These are phyloP conservation scores for Haliclona indistincta DNA, from an alignment of 37 sponge, comb jelly and placozoan genomes.

Conservation along the genomic window DNA sequence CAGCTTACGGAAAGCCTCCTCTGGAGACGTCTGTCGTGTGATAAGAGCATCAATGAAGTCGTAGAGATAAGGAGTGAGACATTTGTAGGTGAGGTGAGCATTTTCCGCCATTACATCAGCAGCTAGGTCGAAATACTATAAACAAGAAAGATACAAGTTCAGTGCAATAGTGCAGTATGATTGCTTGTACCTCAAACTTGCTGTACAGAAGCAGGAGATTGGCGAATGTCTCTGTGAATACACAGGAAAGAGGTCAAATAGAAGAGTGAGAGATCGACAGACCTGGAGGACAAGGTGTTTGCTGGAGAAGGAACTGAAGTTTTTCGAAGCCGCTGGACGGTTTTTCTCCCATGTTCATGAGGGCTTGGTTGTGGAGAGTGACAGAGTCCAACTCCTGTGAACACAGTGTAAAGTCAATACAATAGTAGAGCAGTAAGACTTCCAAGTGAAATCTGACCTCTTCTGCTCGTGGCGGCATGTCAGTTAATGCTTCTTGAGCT, in stretches of 20 bases:
- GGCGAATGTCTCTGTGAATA: conserved; percentile 93
- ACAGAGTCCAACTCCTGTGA: conserved; percentile 90
- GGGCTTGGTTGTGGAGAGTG: conserved; percentile 96
- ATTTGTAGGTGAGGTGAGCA: conserved; percentile 89
- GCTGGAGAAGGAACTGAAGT: conserved; percentile 97
- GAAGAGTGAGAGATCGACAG: too few relatives aligned
- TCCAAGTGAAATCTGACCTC: too few relatives aligned
- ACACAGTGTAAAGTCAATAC: neutral
- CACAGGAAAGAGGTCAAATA: too few relatives aligned
- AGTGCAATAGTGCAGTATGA: neutral
- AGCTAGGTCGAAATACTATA: conserved; percentile 97
- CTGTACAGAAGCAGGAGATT: conserved; percentile 94
- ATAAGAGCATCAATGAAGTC: conserved; percentile 91
- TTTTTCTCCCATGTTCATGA: conserved; percentile 93
- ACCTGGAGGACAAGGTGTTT: conserved; percentile 89
- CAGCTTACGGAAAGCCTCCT: conserved; percentile 94
- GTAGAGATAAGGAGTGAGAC: conserved; percentile 82
- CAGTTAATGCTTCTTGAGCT: conserved; percentile 93
- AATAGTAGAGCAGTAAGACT: neutral
- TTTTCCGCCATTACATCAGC: conserved; percentile 99
- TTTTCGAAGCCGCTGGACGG: conserved; percentile 98
- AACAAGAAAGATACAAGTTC: too few relatives aligned
- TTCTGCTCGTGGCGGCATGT: conserved; percentile 97
- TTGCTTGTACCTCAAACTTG: conserved; percentile 77
- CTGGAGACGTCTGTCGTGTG: conserved; percentile 87